Base-by-base conservation (phyloP, 2,888 invertebrate genomes). In the Apoda limacodes region DNA sequence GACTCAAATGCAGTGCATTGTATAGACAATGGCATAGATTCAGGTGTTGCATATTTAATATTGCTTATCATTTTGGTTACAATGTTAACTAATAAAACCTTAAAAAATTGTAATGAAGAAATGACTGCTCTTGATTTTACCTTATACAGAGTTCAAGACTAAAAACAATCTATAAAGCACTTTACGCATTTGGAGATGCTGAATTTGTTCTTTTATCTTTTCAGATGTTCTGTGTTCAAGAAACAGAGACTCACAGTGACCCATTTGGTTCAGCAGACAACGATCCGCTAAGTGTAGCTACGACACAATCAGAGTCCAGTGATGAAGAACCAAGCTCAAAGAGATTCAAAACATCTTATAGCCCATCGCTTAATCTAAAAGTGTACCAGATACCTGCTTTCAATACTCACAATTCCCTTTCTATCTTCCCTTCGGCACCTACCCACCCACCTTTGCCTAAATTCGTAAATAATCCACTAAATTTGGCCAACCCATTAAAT, bases 151-250 rank as follows among this genome's bases (percentile, higher is more conserved):
- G n/a, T n/a, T n/a, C n/a, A n/a, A n/a, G n/a, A n/a, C n/a, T n/a
- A n/a, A n/a, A n/a, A n/a, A n/a, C n/a, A n/a, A n/a, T n/a, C n/a
- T n/a, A n/a, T n/a, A n/a, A n/a, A n/a, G n/a, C n/a, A n/a, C n/a
- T n/a, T n/a, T n/a, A n/a, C n/a, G n/a, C n/a, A n/a, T n/a, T n/a
- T n/a, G n/a, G n/a, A n/a, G n/a, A n/a, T n/a, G n/a, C n/a, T n/a
- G n/a, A n/a, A n/a, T n/a, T n/a, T n/a, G n/a, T n/a, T n/a, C n/a
- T n/a, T n/a, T n/a, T n/a, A n/a, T n/a, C n/a, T 32, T 52, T 55
- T 2, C 69, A 80, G 80, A 80, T 80, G 80, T 76, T 76, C 39
- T 80, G 78, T 38, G 35, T 78, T 2, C 76, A 76, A 65, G 78
- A 76, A 35, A 62, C 61, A 2, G 72, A 80, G 14, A 46, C 61